Conservation (phyloP, 1,140 invertebrate genomes). For the Antheraea pernyi region DNA sequence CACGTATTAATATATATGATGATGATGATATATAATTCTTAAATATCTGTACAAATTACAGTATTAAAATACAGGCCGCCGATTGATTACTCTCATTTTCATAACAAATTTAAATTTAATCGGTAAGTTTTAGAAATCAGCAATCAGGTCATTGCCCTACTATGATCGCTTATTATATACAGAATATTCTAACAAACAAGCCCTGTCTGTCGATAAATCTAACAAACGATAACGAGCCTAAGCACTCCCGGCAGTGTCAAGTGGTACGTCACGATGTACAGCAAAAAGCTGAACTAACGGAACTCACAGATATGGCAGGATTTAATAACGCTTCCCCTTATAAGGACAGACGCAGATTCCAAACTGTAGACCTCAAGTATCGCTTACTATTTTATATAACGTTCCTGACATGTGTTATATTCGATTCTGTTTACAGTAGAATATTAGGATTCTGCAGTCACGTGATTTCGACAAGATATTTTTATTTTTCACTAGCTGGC, state of each 20-base stretch:
- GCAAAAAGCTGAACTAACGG: slow-evolving; percentile 65
- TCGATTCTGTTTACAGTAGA: not conserved
- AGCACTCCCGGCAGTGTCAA: slow-evolving; percentile 20
- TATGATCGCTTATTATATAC: not conserved
- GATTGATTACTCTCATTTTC: too few species aligned
- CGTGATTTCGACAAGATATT: too few species aligned
- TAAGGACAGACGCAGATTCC: slow-evolving; percentile 29
- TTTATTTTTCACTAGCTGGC: too few species aligned
- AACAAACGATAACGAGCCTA: slow-evolving; percentile 10
- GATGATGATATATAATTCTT: too few species aligned
- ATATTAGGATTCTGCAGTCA: too few species aligned
- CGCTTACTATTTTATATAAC: too few species aligned
- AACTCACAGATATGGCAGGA: slow-evolving; percentile 54
- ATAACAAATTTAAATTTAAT: too few species aligned
- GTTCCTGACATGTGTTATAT: not conserved
- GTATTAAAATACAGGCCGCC: too few species aligned
- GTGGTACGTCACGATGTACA: slow-evolving; percentile 31
- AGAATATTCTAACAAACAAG: not conserved
- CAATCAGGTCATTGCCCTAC: not conserved
- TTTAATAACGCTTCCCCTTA: slow-evolving; percentile 62
- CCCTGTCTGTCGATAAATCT: slow-evolving; percentile 5
- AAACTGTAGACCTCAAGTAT: not conserved
- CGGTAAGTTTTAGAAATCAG: not conserved
- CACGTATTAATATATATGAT: too few species aligned
- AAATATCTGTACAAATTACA: too few species aligned